These are phyloP conservation scores for Coryphaenoides rupestris DNA, from an alignment of 2,113 vertebrate species.

Conservation along the genomic window DNA sequence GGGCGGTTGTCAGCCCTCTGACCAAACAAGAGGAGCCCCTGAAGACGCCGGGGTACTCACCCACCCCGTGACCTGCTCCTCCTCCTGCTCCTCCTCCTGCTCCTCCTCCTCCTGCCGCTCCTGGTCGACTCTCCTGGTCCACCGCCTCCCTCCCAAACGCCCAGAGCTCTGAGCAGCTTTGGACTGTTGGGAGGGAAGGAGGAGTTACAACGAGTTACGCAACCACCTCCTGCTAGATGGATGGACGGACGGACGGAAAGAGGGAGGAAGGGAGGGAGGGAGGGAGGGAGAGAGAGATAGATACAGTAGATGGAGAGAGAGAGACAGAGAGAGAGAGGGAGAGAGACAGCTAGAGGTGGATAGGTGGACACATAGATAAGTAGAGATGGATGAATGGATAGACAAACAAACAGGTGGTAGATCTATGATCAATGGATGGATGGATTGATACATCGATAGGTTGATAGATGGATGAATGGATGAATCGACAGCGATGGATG, in stretches of 20 bases:
- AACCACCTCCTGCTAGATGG: not conserved
- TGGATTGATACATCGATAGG: not conserved
- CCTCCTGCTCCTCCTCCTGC: too few relatives aligned
- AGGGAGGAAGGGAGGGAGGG: not conserved
- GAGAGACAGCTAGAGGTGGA: not conserved
- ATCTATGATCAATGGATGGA: not conserved
- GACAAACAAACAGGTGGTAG: not conserved
- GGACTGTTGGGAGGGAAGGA: too few relatives aligned
- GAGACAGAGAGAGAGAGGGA: not conserved
- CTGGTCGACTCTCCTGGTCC: not conserved
- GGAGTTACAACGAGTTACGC: too few relatives aligned
- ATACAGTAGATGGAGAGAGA: not conserved
- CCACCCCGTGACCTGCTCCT: not conserved
- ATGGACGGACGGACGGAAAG: not conserved
- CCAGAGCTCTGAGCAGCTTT: not conserved
- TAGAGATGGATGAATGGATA: not conserved
- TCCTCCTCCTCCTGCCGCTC: not conserved
- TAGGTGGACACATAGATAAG: not conserved
- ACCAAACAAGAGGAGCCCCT: not conserved
- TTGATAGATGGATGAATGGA: not conserved
- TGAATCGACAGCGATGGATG: not conserved
- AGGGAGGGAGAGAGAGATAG: not conserved
- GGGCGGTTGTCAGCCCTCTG: not conserved
- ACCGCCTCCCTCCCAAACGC: not conserved
- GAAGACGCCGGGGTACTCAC: not conserved